Evolutionary conservation across 2,113 vertebrate species (phyloP).

Genomic region (Poecile atricapillus): DNA sequence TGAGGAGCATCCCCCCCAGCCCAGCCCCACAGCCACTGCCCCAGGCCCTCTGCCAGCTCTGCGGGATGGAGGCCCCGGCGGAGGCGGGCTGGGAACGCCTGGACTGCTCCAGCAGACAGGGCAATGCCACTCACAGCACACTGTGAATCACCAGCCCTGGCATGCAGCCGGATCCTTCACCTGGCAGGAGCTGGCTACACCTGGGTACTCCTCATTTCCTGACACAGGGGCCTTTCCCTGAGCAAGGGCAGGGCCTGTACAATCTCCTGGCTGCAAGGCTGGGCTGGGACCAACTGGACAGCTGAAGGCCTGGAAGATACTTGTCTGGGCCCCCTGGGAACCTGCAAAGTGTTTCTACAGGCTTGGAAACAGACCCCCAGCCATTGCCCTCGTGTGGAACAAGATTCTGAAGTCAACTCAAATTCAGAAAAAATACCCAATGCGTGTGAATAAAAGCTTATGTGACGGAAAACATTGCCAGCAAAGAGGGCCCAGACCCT

Average conservation of each 20-base stretch:
- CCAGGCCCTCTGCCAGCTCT: background rate
- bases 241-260: no score
- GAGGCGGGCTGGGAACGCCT: background rate
- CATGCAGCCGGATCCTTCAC: background rate
- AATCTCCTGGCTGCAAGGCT: background rate
- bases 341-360: background rate
- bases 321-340: background rate
- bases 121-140: background rate
- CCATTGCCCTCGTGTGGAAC: background rate
- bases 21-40: background rate
- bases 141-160: background rate
- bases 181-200: background rate
- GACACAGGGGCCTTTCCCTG: fast-evolving
- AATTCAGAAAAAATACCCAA: background rate
- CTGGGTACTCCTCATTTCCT: background rate
- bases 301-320: background rate
- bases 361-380: background rate
- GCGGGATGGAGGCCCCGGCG: fast-evolving
- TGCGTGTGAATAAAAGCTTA: background rate
- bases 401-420: background rate
- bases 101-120: background rate
- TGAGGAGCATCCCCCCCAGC: background rate
- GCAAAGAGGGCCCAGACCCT: background rate
- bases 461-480: background rate
- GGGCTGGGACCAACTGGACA: background rate